phyloP scores from a whole-genome alignment of 2,113 vertebrate species.

The Pterocles burchelli region DNA sequence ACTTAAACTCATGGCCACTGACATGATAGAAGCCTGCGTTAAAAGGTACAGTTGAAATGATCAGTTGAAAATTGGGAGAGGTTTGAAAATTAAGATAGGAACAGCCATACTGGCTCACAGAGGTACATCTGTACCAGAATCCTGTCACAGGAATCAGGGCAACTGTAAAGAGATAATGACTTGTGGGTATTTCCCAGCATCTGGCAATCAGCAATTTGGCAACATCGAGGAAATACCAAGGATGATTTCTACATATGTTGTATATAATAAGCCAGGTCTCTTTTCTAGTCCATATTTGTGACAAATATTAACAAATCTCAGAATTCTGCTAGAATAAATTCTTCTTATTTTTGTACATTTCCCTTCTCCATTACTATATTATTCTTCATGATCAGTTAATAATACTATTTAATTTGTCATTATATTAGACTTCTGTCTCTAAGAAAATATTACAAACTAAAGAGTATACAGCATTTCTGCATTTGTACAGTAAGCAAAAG shows the following conservation, averaged over 20 bases:
- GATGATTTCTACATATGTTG: neutral
- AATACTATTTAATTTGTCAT: neutral
- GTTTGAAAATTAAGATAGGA: neutral
- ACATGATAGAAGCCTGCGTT: constrained; percentile 98
- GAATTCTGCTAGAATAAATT: neutral
- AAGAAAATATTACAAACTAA: neutral
- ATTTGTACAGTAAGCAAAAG: neutral
- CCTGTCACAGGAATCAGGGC: neutral
- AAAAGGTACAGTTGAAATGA: constrained; percentile 84
- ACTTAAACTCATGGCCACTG: constrained; percentile 97
- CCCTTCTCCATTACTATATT: neutral
- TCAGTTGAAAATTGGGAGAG: neutral
- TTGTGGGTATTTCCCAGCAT: neutral
- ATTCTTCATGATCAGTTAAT: neutral
- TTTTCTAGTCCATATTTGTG: neutral
- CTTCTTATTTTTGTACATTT: neutral
- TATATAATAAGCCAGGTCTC: neutral
- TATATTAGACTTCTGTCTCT: neutral
- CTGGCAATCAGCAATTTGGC: neutral
- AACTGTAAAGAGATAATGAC: neutral
- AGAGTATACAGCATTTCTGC: neutral
- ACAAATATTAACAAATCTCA: neutral
- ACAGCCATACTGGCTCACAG: neutral
- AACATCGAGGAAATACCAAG: neutral
- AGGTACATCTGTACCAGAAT: neutral